These are phyloP conservation scores for Lerista edwardsae DNA, from an alignment of 2,797 vertebrate species.

Conservation along the genomic window DNA sequence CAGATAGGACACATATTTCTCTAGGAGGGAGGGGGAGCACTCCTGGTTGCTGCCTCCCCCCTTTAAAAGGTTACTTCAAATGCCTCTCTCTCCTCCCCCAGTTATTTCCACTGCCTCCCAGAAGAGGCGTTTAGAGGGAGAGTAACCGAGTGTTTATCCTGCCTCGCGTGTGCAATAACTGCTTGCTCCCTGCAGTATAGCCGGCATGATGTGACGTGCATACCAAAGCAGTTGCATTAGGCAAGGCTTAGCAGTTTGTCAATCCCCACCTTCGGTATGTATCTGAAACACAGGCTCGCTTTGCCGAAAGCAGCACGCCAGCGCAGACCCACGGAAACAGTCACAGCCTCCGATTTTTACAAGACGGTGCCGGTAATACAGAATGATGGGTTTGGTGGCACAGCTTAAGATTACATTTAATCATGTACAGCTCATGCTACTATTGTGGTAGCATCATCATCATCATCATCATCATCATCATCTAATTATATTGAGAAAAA, in stretches of 20 bases:
- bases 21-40: slow-evolving; percentile 48
- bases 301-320: slow-evolving; percentile 42
- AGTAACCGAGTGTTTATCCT: slow-evolving; percentile 73
- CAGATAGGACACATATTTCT: slow-evolving; percentile 61
- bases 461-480: slow-evolving; percentile 6
- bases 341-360: slow-evolving; percentile 21
- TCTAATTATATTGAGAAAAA: slow-evolving; percentile 17
- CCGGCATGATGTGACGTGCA: slow-evolving; percentile 72
- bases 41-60: slow-evolving; percentile 63
- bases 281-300: slow-evolving; percentile 45
- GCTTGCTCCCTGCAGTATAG: slow-evolving; percentile 74
- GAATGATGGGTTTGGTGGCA: not conserved
- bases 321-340: not conserved
- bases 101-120: slow-evolving; percentile 69
- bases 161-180: slow-evolving; percentile 72
- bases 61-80: slow-evolving; percentile 64
- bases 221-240: slow-evolving; percentile 74
- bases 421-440: not conserved
- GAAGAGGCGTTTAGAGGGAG: slow-evolving; percentile 69
- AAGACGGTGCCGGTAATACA: slow-evolving; percentile 12
- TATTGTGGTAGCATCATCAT: too few species aligned
- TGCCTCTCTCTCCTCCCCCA: slow-evolving; percentile 37
- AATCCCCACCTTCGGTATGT: slow-evolving; percentile 60
- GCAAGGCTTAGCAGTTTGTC: slow-evolving; percentile 66
- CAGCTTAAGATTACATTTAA: slow-evolving; percentile 24